Base-by-base conservation (phyloP, 64 coral and sea anemone genomes). In the Stylophora pistillata region DNA sequence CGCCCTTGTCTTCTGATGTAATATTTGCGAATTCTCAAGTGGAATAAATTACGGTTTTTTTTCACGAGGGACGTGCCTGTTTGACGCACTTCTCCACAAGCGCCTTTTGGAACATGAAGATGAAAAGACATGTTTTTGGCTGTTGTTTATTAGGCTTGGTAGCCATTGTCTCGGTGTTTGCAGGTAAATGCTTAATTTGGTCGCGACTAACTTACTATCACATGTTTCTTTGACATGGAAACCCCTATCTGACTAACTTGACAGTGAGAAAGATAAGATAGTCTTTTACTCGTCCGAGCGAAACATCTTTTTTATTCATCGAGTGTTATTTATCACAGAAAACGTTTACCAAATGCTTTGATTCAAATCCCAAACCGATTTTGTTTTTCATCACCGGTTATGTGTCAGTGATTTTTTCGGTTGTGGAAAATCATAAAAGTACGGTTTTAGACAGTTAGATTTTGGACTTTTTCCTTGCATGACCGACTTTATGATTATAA, bases 1-100 rank as follows among this genome's bases (percentile, higher is more conserved):
- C 80, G 80, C 80, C 80, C 80, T 53, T 84, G 15, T 20, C 61
- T 84, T 64, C 80, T 84, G 80, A 84, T 84, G 80, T 84, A 84
- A 84, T 84, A 70, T 84, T 84, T 84, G 61, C 80, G 69, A 84
- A 84, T n/a, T 84, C 62, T 84, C 23, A 62, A 84, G 80, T 84
- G 62, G 61, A 56, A 23, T 56, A 78, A 78, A 56, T 34, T 53
- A 20, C 15, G 30, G 80, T 61, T 70, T 65, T 83, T n/a, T 84
- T 54, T 84, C 60, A 54, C 53, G 58, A 84, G 33, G 60, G 59
- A 69, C 60, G 62, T 52, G 52, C 25, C 69, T 84, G 80, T 68
- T 20, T 32, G 80, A 84, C 80, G 80, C 78, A 82, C 78, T 63
- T 64, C 23, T 65, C 30, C 30, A 23, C 27, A 62, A 23, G 34